Evolutionary conservation across 2,888 invertebrate species (phyloP), one percentile per base, ranked within the genome.

Genomic region (Stenchaetothrips biformis): DNA sequence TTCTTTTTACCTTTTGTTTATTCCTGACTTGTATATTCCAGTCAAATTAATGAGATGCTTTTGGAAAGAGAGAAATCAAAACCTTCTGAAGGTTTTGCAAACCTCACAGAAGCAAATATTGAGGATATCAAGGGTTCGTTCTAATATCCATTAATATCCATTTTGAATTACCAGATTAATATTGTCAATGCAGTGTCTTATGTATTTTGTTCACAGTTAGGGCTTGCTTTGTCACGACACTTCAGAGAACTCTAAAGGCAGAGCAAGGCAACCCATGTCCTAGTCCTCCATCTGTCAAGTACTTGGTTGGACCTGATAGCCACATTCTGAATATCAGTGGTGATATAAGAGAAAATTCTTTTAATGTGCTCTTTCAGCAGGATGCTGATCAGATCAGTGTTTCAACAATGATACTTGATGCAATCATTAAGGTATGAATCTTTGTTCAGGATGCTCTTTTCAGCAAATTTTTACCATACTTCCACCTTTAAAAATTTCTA

Each of bases 191-290:
- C 21, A 18, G 6, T 77, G 67, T 49, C 81, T 77, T 18, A 77
- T 78, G 16, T n/a, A 79, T 27, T 81, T 80, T 81, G 79, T 80
- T 82, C 82, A 85, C 88, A 92, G 94, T 95, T 25, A 91, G 95
- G 83, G 92, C 94, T 27, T 97, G 97, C 86, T 96, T 98, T 88
- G 95, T 97, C 21, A 94, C 95, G 2, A 92, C 90, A 53, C 89
- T 91, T 59, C 90, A 91, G 80, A 90, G 96, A 83, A 92, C 94
- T 1, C 87, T 89, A 82, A 89, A 89, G 1, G 86, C 86, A 13
- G 85, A 88, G 81, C 86, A 74, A 74, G 67, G 21, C 67, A 74
- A 74, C 1, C 67, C 67, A 74, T 74, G 67, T 7, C 67, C 67
- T 7, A 11, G 9, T 4, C 67, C 91, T 79, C 92, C 92, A 0